A percentile compares a stretch with the other conserved stretches of the same genome.
Evolutionary conservation across 1,140 invertebrate genomes (phyloP).

Genomic region (Myzus persicae): DNA sequence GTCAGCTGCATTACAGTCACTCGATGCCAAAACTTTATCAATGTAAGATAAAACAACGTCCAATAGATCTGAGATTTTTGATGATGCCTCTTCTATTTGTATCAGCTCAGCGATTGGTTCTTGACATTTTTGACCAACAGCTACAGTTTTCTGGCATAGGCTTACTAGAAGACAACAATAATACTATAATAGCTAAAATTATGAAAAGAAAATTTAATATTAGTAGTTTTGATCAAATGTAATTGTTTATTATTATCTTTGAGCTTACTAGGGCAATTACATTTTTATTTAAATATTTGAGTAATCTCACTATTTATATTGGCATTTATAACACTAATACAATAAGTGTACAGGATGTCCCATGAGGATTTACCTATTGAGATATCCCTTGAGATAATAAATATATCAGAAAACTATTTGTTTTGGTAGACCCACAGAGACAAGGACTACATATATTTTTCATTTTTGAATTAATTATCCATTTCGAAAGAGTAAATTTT

Average conservation of each 20-base stretch:
- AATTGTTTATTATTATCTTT: neutral
- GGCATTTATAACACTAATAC: too few relatives aligned
- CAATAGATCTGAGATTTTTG: conserved; percentile 77
- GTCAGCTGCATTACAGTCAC: conserved; percentile 69
- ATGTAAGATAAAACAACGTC: conserved; percentile 87
- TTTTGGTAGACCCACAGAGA: too few relatives aligned
- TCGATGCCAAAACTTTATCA: conserved; percentile 82
- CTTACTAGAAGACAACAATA: conserved; percentile 67
- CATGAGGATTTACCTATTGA: too few relatives aligned
- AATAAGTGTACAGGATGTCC: too few relatives aligned
- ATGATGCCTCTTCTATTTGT: conserved; percentile 83
- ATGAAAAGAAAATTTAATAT: neutral
- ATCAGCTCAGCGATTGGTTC: conserved; percentile 82
- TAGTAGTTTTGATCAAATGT: neutral
- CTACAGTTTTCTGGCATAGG: conserved; percentile 78
- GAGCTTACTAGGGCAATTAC: neutral
- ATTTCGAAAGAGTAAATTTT: too few relatives aligned
- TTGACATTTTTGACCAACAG: conserved; percentile 58
- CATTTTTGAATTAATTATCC: too few relatives aligned
- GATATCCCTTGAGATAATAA: too few relatives aligned
- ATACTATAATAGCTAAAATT: neutral
- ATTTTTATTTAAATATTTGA: neutral
- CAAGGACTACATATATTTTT: too few relatives aligned
- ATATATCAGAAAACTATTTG: too few relatives aligned
- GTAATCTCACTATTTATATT: neutral